Base-by-base conservation (phyloP, 1,140 invertebrate genomes). In the Neelides sp. region DNA sequence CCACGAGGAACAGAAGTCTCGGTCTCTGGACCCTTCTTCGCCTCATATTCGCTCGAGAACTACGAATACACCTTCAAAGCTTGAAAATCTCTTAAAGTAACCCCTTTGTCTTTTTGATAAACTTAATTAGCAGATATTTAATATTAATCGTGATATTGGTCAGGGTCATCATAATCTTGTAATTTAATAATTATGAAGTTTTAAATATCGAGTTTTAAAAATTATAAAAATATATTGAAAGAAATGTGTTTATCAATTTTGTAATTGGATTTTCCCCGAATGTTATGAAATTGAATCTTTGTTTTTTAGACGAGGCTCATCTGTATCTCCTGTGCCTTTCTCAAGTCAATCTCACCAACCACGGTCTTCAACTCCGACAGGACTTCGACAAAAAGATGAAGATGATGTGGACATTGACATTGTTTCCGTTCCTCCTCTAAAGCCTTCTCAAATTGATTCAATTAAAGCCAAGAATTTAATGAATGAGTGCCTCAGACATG, bases 401-500 rank as follows among this genome's bases (percentile, higher is more conserved):
- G 22, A 39, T 13, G 50, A 57, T n/a, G 35, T 35, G 4, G 54
- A 57, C 8, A 48, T 60, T 30, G 58, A 60, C 30, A 39, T 60
- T 5, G 43, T 37, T 10, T 49, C 20, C 10, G 20, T 49, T 10
- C 45, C 41, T 20, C 44, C 48, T 4, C 46, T 51, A 10, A 37
- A 50, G 15, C 3, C 5, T 15, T 5, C 50, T 7, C 68, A 74
- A 0, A 82, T 79, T 63, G 81, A 86, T 65, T 63, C 74, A n/a
- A 65, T 65, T 19, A 77, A 77, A 57, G 74, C 77, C 8, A 72
- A 72, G 24, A 69, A 72, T 54, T 54, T 77, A 3, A 85, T 85
- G 82, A 77, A 78, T 50, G 83, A 86, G 58, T 81, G 80, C 66
- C 76, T 83, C 55, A 71, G 73, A 28, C 74, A 79, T 34, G 75